Base-by-base conservation (phyloP, 2,113 vertebrate species). In the Agapornis roseicollis region DNA sequence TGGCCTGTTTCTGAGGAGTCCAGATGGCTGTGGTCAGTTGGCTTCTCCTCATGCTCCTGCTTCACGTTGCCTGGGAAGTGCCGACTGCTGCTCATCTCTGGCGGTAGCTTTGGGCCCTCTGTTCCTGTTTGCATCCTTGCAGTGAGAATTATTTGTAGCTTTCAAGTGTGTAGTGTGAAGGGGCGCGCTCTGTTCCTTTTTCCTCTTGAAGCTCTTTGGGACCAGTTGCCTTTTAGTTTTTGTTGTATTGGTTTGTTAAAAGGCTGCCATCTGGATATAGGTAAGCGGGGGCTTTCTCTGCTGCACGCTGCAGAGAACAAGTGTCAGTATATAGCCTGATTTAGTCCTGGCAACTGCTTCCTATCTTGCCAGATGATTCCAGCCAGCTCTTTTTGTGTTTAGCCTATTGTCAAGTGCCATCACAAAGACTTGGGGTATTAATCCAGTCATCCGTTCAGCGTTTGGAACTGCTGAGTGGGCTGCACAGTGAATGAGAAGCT, bases 321-420 rank as follows among this genome's bases (percentile, higher is more conserved):
- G 49, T 68, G 66, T 9, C 92, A 17, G 64, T 23, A 2, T n/a
- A 78, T 44, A 91, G 61, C 89, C 52, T n/a, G n/a, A 4, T 91
- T 92, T 46, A 91, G 80, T 66, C 89, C 92, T 95, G 90, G 94
- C 92, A 94, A 47, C 65, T 60, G 90, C 85, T 94, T 81, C 77
- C 83, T 76, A n/a, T 90, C 93, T 90, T 96, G 93, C 96, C 88
- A 93, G 96, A 94, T 89, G 56, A 91, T 97, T 94, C 96, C 85
- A 97, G 96, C 85, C 80, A 93, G 90, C 70, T 86, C 90, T 80
- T 84, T 93, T 46, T 87, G 89, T 92, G 83, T 81, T 76, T 3
- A 88, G 69, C 65, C 90, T 37, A 63, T 95, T 96, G 95, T 96
- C n/a, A 1, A 12, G 27, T 16, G 39, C 52, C 3, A 0, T 18